Conservation (phyloP, 1,140 invertebrate species). For the Archivesica marissinica region DNA sequence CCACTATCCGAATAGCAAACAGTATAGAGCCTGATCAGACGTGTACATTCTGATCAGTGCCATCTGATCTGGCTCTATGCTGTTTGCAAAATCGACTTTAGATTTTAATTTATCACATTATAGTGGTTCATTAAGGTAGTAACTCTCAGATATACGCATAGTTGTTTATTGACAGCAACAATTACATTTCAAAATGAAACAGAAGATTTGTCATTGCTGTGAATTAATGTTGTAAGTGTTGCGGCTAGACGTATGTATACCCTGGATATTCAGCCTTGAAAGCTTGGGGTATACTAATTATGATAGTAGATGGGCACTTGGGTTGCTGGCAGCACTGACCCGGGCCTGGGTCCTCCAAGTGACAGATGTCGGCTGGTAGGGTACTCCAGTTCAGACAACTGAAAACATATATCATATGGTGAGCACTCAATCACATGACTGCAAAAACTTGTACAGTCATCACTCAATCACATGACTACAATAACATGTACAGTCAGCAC, state of each 20-base stretch:
- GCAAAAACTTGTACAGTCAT: not conserved
- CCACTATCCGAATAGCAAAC: no score
- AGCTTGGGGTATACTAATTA: conserved; percentile 39
- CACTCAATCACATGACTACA: not conserved
- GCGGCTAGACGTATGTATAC: conserved; percentile 6
- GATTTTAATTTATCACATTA: no score
- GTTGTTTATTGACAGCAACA: no score
- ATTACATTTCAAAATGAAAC: no score
- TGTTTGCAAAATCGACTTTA: no score
- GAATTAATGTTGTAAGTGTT: no score
- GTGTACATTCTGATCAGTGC: no score
- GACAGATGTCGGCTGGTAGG: not conserved
- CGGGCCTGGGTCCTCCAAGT: not conserved
- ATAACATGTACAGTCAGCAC: not conserved
- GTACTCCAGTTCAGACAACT: conserved; percentile 20
- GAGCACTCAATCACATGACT: not conserved
- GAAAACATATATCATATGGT: not conserved
- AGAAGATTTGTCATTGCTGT: no score
- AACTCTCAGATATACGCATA: no score
- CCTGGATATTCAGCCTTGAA: conserved; percentile 54
- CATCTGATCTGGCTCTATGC: no score
- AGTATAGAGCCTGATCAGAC: no score
- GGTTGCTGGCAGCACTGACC: conserved; percentile 25
- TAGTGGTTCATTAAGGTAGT: no score
- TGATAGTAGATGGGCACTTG: conserved; percentile 6